These are phyloP conservation scores for Mizuhopecten yessoensis DNA, from an alignment of 1,140 invertebrate species.

Conservation along the genomic window DNA sequence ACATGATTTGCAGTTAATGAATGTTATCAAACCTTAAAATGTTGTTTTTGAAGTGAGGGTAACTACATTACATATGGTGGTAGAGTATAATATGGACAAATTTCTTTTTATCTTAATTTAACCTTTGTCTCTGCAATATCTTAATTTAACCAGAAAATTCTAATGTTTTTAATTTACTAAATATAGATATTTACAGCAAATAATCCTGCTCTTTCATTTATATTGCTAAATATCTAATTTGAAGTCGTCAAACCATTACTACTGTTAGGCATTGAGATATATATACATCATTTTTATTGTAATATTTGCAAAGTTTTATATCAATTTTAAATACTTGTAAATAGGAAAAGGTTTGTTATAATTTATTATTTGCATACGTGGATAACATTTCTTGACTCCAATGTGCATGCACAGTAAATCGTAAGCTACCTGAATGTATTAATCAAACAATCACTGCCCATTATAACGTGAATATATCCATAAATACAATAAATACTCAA, in stretches of 20 bases:
- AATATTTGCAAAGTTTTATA: background rate
- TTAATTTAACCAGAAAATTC: background rate
- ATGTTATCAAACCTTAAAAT: background rate
- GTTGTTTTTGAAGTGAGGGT: background rate
- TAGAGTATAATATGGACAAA: background rate
- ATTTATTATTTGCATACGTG: background rate
- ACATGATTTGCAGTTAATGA: background rate
- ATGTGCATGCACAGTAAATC: background rate
- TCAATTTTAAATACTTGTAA: background rate
- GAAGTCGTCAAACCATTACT: background rate
- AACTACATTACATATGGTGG: background rate
- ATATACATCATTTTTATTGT: constrained; percentile 14
- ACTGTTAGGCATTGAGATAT: background rate
- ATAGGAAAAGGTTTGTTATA: background rate
- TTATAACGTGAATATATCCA: background rate
- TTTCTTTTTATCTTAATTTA: background rate
- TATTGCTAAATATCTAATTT: too few relatives aligned
- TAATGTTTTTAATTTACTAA: background rate
- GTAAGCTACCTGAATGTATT: background rate
- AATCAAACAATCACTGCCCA: background rate
- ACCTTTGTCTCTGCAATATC: background rate
- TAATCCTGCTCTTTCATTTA: too few relatives aligned
- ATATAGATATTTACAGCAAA: too few relatives aligned
- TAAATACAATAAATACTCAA: background rate
- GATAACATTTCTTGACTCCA: background rate